Percentiles rank a stretch among this genome's conserved stretches.
Conservation (phyloP, 2,113 vertebrate genomes). For the Pseudopodoces humilis region DNA sequence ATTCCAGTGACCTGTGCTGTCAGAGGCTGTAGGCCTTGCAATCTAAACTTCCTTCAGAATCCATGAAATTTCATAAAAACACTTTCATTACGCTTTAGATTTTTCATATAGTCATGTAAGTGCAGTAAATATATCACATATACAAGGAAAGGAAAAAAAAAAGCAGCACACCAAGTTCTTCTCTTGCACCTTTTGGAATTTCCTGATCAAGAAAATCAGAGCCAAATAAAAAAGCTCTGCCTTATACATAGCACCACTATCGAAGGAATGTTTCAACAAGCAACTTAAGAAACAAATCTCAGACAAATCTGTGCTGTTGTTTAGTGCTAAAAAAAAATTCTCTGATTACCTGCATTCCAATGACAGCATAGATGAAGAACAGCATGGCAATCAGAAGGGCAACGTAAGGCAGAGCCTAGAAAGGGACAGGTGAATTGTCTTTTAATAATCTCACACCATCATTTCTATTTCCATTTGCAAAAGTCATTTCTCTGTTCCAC, state of each 20-base stretch:
- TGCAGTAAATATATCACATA: background rate
- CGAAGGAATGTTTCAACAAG: background rate
- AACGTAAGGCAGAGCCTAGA: constrained; percentile 93
- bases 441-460: background rate
- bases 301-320: background rate
- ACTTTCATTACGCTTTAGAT: background rate
- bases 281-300: background rate
- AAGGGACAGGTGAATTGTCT: background rate
- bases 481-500: background rate
- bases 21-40: background rate
- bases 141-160: background rate
- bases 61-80: background rate
- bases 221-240: background rate
- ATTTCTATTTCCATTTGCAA: background rate
- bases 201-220: background rate
- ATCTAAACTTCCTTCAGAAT: background rate
- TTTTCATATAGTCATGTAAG: background rate
- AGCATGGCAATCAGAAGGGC: constrained; percentile 98
- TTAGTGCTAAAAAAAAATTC: background rate
- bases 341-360: constrained; percentile 93
- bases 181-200: background rate
- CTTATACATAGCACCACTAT: background rate
- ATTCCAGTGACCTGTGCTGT: background rate
- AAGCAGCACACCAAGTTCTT: background rate
- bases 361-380: constrained; percentile 99